Percentiles rank a stretch among this genome's conserved stretches.
These are phyloP conservation scores for Paratrypauchen microcephalus DNA, from an alignment of 2,797 vertebrate species.

Conservation along the genomic window DNA sequence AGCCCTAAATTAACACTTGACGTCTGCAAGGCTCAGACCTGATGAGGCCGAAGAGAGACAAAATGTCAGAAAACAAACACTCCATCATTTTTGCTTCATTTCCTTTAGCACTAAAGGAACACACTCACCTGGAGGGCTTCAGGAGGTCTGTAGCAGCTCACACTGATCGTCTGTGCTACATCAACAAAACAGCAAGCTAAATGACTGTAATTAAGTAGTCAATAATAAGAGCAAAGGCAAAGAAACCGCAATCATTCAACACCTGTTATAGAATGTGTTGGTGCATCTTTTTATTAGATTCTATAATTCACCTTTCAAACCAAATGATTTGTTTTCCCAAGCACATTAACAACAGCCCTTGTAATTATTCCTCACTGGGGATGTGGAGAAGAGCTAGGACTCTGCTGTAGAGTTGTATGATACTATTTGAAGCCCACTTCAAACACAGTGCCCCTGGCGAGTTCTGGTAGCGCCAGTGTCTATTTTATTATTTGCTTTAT, in stretches of 20 bases:
- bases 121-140: conserved; percentile 84
- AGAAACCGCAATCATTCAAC: conserved; percentile 33
- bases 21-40: conserved; percentile 79
- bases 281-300: conserved; percentile 9
- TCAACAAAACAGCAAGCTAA: conserved; percentile 66
- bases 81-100: conserved; percentile 89
- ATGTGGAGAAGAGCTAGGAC: conserved; percentile 52
- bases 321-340: conserved; percentile 62
- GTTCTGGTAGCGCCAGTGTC: conserved; percentile 68
- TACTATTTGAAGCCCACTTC: conserved; percentile 80
- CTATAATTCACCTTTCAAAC: conserved; percentile 50
- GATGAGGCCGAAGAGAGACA: conserved; percentile 79
- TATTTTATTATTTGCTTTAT: conserved; percentile 76
- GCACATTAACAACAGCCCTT: conserved; percentile 58
- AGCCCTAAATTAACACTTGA: conserved; percentile 91
- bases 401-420: conserved; percentile 63
- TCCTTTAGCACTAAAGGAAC: conserved; percentile 79
- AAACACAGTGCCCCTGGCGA: conserved; percentile 71
- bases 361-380: conserved; percentile 65
- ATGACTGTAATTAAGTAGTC: conserved; percentile 30
- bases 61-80: conserved; percentile 89
- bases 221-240: conserved; percentile 35
- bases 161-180: conserved; percentile 68
- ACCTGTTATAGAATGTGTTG: conserved; percentile 53
- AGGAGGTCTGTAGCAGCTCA: conserved; percentile 77